phyloP scores from a whole-genome alignment of 2,113 vertebrate species.

The Procapra przewalskii region DNA sequence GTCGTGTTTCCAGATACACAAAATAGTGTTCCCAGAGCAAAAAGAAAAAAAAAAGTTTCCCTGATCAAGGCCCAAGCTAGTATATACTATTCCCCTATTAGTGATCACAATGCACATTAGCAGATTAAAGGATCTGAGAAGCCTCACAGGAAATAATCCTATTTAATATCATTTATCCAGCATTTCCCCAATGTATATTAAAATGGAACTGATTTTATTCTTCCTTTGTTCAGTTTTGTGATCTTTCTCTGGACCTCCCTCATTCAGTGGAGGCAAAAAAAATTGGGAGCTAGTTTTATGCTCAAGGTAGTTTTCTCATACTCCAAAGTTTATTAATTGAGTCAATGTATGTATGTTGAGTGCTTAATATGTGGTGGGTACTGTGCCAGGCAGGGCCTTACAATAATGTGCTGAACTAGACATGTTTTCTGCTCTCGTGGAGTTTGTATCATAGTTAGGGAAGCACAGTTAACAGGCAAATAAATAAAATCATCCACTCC shows the following conservation, averaged over 20 bases:
- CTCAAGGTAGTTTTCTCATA: not conserved
- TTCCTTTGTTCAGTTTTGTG: not conserved
- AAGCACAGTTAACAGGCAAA: not conserved
- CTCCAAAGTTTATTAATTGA: not conserved
- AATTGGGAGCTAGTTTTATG: not conserved
- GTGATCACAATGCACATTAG: not conserved
- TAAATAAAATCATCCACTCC: not conserved
- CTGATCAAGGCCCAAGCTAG: not conserved
- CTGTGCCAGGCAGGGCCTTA: not conserved
- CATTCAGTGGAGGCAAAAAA: not conserved
- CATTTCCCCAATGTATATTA: not conserved
- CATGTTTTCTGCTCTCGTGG: not conserved
- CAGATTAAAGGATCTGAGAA: slow-evolving; percentile 37
- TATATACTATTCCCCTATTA: not conserved
- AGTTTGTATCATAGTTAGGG: not conserved
- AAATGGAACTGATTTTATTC: not conserved
- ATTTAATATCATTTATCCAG: slow-evolving; percentile 8
- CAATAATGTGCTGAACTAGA: not conserved
- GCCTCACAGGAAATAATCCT: not conserved
- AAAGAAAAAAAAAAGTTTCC: not conserved
- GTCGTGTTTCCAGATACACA: not conserved
- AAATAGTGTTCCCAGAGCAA: not conserved
- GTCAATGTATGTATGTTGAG: not conserved
- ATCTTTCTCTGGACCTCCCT: not conserved
- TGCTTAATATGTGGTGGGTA: not conserved